Base-by-base conservation (phyloP, 2,113 vertebrate genomes). In the Psettodes erumei region DNA sequence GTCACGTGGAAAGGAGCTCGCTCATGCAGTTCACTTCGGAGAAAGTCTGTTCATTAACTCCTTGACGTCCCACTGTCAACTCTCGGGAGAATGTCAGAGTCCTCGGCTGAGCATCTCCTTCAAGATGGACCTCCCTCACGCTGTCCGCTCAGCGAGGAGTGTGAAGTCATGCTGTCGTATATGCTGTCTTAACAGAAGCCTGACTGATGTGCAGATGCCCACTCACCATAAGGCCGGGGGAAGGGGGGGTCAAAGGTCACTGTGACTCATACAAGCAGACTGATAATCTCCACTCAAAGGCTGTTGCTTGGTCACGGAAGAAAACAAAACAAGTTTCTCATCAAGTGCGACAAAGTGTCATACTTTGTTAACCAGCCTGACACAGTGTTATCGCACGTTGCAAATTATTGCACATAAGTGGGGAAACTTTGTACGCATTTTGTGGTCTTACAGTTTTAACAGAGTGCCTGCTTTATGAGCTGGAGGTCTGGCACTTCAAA, bases 161-260 rank as follows among this genome's bases (percentile, higher is more conserved):
- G 55, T 65, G 64, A 81, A 67, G 60, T 79, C 43, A 35, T 56
- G 66, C 48, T 56, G 7, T 79, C 30, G n/a, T n/a, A 25, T 48
- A 42, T 54, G 43, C 48, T 23, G n/a, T 30, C 45, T 35, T 74
- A 48, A 25, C 71, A 83, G 74, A 70, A 72, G 56, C 30, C 59
- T 48, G 59, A 43, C n/a, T 8, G 0, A 4, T 60, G 21, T 54
- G 70, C 67, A 80, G 82, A 79, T 51, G 21, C 79, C 78, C 71
- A 60, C 76, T 51, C 45, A 75, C 71, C 76, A 74, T 33, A 68
- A 62, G 60, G 66, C 47, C 63, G 45, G 37, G 47, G 1, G 35
- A 21, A 38, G 79, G 88, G 35, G 35, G 43, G 79, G 88, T 86
- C 70, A 90, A 74, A 89, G 81, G 78, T 87, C 28, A 58, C 66